Evolutionary conservation across 1,140 invertebrate species (phyloP).

Genomic region (Phymorhynchus buccinoides): DNA sequence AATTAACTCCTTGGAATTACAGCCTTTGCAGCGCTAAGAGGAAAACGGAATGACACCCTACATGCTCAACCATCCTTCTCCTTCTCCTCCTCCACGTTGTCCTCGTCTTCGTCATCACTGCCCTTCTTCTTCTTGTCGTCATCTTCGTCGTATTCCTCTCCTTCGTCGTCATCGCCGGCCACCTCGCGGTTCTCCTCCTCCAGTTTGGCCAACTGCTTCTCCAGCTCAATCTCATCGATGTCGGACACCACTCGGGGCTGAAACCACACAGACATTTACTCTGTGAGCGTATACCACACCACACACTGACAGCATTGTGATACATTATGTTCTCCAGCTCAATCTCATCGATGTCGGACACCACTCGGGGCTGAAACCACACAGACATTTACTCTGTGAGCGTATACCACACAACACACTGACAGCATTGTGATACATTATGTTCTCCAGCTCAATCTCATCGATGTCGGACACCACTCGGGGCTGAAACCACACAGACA

Average conservation of each 20-base stretch:
- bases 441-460: no score
- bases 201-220: slow-evolving; percentile 91
- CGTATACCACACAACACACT: no score
- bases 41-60: not conserved
- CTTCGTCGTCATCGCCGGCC: slow-evolving; percentile 78
- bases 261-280: slow-evolving; percentile 47
- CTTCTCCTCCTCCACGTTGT: slow-evolving; percentile 33
- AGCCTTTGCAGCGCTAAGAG: not conserved
- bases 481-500: no score
- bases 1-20: not conserved
- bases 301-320: no score
- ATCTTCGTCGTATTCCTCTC: slow-evolving; percentile 72
- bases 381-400: no score
- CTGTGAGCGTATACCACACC: no score
- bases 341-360: no score
- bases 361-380: no score
- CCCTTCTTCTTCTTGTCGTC: slow-evolving; percentile 74
- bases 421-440: no score
- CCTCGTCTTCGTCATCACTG: slow-evolving; percentile 28
- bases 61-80: slow-evolving; percentile 20
- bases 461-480: no score
- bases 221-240: slow-evolving; percentile 92
- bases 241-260: slow-evolving; percentile 98
- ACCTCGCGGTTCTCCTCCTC: slow-evolving; percentile 96
- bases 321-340: no score